Percentiles rank a stretch among this genome's conserved stretches.
phyloP scores from a whole-genome alignment of 2,113 vertebrate genomes.

The Glaucidium brasilianum region DNA sequence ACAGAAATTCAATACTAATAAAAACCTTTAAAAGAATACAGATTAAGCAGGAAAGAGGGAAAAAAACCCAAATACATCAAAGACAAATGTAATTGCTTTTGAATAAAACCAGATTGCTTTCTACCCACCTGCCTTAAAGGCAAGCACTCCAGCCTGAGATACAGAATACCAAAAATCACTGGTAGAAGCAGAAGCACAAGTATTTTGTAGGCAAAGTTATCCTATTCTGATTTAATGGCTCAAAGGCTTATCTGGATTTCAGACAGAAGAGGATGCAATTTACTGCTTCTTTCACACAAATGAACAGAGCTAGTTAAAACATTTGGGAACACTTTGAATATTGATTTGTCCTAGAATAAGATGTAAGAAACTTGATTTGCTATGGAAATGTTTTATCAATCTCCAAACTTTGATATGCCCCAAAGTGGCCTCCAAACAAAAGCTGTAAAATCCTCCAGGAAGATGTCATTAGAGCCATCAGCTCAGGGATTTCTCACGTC shows the following conservation, averaged over 20 bases:
- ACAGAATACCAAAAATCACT: background rate
- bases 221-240: conserved; percentile 54
- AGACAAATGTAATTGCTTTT: conserved; percentile 66
- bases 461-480: background rate
- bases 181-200: background rate
- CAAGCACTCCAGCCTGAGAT: background rate
- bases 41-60: background rate
- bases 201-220: conserved; percentile 17
- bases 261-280: conserved; percentile 8
- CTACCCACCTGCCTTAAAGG: conserved; percentile 46
- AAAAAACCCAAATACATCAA: conserved; percentile 43
- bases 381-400: background rate
- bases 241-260: conserved; percentile 53
- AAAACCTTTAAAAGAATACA: background rate
- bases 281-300: conserved; percentile 35
- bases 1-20: background rate
- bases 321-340: conserved; percentile 30
- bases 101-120: conserved; percentile 57
- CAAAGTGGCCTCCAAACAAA: background rate
- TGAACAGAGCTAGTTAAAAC: conserved; percentile 15
- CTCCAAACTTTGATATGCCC: background rate
- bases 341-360: conserved; percentile 50
- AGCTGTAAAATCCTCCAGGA: background rate
- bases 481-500: background rate
- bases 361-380: conserved; percentile 23